A percentile compares a stretch with the other conserved stretches of the same genome.
These are phyloP conservation scores for Burhinus bistriatus DNA, from an alignment of 2,113 vertebrate genomes.

Conservation along the genomic window DNA sequence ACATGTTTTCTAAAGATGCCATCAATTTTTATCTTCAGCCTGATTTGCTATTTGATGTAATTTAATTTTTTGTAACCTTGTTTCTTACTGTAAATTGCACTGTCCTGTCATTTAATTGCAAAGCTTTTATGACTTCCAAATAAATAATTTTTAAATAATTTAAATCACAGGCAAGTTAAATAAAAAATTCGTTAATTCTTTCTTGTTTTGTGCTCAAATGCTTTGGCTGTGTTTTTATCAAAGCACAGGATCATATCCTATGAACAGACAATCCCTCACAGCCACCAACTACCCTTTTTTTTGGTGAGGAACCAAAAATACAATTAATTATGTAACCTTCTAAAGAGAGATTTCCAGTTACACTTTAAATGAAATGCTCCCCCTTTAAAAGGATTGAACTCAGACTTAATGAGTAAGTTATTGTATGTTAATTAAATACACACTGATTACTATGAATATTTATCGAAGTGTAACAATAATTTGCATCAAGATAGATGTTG, in stretches of 20 bases:
- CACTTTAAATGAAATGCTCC: conserved; percentile 65
- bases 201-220: neutral
- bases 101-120: neutral
- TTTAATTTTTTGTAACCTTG: neutral
- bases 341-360: conserved; percentile 57
- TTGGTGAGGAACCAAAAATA: conserved; percentile 43
- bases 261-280: neutral
- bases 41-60: neutral
- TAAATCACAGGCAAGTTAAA: neutral
- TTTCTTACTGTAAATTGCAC: neutral
- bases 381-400: conserved; percentile 71
- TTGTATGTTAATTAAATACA: conserved; percentile 81
- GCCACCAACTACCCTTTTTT: neutral
- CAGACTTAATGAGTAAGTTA: conserved; percentile 75
- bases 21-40: neutral
- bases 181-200: neutral
- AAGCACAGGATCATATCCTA: neutral
- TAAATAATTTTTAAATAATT: neutral
- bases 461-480: conserved; percentile 69
- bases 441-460: conserved; percentile 76
- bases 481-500: conserved; percentile 79
- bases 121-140: neutral
- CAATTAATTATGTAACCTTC: conserved; percentile 50
- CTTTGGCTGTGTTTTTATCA: conserved; percentile 22
- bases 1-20: neutral